Conservation (phyloP, 2,888 invertebrate species). For the Apamea monoglypha region DNA sequence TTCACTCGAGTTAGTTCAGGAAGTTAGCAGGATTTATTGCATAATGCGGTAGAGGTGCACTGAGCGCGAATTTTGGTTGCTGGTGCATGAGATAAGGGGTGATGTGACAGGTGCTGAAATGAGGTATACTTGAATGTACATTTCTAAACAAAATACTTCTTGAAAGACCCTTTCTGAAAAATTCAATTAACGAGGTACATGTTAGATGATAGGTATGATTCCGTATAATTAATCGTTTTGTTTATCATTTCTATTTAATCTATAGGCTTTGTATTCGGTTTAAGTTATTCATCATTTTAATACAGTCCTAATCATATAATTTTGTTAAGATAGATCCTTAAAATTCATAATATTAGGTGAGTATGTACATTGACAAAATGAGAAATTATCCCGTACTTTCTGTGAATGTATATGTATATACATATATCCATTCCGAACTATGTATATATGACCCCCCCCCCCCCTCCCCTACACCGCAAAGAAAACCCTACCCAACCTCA, state of each 20-base stretch:
- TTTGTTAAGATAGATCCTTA: not conserved
- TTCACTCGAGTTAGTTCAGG: conserved; percentile 64
- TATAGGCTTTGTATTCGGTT: not conserved
- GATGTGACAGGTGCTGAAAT: not conserved
- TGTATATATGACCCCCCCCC: not conserved
- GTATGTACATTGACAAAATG: not conserved
- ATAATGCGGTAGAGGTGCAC: conserved; percentile 64
- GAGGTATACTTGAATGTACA: no score
- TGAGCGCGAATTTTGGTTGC: conserved; percentile 27
- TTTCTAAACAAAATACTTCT: not conserved
- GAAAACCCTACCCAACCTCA: conserved; percentile 25
- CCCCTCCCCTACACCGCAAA: not conserved
- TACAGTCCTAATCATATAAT: not conserved
- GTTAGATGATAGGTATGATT: not conserved
- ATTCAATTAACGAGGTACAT: not conserved
- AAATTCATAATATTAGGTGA: no score
- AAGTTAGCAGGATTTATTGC: conserved; percentile 70
- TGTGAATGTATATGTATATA: not conserved
- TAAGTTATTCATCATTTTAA: not conserved
- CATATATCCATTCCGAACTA: no score
- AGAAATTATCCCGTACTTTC: not conserved
- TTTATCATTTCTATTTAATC: not conserved
- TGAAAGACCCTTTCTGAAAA: not conserved
- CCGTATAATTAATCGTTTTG: not conserved
- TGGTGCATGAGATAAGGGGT: conserved; percentile 7